A percentile compares a stretch with the other conserved stretches of the same genome.
phyloP scores from a whole-genome alignment of 2,888 invertebrate species.

The Monochamus alternatus region DNA sequence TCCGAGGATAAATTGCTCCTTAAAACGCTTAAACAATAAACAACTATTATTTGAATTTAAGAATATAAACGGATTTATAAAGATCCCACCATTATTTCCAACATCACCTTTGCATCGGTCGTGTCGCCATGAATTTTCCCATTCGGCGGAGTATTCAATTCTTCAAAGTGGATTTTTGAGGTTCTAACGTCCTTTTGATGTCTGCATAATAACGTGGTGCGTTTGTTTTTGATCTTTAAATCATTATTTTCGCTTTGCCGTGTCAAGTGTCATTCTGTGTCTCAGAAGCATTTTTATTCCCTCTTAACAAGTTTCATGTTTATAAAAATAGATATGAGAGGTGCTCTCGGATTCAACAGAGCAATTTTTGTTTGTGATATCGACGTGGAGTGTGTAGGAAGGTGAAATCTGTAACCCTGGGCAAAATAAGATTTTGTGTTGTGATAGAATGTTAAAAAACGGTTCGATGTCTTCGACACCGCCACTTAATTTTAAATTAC shows the following conservation, averaged over 20 bases:
- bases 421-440: background rate
- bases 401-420: background rate
- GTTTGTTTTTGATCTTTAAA: slow-evolving; percentile 30
- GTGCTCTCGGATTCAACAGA: background rate
- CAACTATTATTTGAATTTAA: too few relatives aligned
- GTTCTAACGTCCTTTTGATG: slow-evolving; percentile 22
- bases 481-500: too few relatives aligned
- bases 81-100: background rate
- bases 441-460: too few relatives aligned
- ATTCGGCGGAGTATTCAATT: slow-evolving; percentile 20
- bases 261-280: slow-evolving; percentile 4
- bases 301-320: background rate
- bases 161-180: slow-evolving; percentile 12
- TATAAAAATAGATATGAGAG: background rate
- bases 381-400: background rate
- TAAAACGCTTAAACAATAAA: too few relatives aligned
- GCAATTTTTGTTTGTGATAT: background rate
- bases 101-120: background rate
- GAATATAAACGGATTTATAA: too few relatives aligned
- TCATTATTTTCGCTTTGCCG: slow-evolving; percentile 23
- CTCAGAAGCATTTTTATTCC: background rate
- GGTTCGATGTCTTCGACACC: too few relatives aligned
- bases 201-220: slow-evolving; percentile 15
- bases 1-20: too few relatives aligned
- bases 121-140: slow-evolving; percentile 18